Evolutionary conservation across 2,113 vertebrate species (phyloP).

Genomic region (Noctilio leporinus): DNA sequence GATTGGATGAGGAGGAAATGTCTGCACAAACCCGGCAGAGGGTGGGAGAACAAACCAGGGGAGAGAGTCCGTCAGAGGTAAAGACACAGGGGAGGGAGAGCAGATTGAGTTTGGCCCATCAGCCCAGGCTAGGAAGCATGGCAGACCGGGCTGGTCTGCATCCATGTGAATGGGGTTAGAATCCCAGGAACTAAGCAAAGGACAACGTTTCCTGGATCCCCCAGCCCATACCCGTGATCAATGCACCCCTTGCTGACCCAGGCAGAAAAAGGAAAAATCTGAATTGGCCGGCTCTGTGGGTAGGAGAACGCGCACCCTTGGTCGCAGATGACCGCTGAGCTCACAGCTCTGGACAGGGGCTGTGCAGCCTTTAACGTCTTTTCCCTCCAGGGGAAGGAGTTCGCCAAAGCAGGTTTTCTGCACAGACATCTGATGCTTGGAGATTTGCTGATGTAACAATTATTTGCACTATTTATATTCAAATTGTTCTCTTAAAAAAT

Average conservation of each 20-base stretch:
- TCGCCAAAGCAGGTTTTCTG: slow-evolving; percentile 53
- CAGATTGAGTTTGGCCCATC: too few relatives aligned
- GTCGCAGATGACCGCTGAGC: not conserved
- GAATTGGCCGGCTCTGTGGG: not conserved
- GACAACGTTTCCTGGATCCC: not conserved
- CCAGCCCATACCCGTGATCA: not conserved
- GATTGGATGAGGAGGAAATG: not conserved
- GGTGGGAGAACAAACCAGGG: not conserved
- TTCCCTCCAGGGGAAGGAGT: slow-evolving; percentile 45
- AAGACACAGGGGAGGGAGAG: too few relatives aligned
- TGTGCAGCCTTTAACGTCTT: not conserved
- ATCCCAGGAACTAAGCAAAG: not conserved
- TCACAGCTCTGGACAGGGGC: rapidly evolving
- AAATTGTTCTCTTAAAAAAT: slow-evolving; percentile 74
- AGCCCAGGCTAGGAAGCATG: not conserved
- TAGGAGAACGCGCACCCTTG: not conserved
- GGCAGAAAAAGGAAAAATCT: not conserved
- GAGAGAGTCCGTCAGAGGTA: not conserved
- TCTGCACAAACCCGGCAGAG: not conserved
- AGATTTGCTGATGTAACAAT: slow-evolving; percentile 78
- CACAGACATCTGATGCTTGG: slow-evolving; percentile 33
- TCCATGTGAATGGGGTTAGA: not conserved
- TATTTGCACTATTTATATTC: slow-evolving; percentile 80
- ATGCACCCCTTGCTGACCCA: not conserved
- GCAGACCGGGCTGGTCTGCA: rapidly evolving